Conservation (phyloP, 37 sponge, comb jelly and placozoan genomes). For the Beroe forskalii region DNA sequence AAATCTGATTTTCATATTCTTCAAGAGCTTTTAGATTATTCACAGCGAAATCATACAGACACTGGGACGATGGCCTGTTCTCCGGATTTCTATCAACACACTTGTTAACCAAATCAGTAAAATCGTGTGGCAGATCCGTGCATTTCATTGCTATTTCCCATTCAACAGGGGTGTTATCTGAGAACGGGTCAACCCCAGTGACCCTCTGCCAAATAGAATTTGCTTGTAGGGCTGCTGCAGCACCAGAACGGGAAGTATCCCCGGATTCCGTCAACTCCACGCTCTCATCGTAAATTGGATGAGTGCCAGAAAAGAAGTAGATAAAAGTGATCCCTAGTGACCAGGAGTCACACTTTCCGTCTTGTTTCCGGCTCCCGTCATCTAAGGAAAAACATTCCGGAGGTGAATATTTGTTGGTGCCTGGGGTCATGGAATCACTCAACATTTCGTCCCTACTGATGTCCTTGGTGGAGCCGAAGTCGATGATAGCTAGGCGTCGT, state of each 20-base stretch:
- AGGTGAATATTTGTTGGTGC: not conserved
- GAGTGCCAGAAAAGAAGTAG: not conserved
- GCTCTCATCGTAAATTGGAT: not conserved
- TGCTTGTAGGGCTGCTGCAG: not conserved
- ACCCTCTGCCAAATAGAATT: not conserved
- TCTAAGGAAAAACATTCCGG: too few relatives aligned
- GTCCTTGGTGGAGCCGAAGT: conserved; percentile 17
- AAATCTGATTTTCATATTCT: not conserved
- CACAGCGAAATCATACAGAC: not conserved
- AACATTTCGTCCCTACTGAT: not conserved
- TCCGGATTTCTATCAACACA: not conserved
- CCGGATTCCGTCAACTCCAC: not conserved
- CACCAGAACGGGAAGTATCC: not conserved
- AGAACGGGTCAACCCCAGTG: not conserved
- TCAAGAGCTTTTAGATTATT: not conserved
- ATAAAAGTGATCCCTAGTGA: conserved; percentile 11
- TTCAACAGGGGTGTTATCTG: not conserved
- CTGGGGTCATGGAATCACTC: not conserved
- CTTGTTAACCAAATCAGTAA: not conserved
- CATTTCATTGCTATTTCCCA: not conserved
- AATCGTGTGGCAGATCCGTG: not conserved
- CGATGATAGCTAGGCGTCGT: not conserved
- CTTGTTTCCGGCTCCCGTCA: not conserved
- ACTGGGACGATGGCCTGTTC: not conserved
- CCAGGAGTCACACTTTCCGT: not conserved